Evolutionary conservation across 2,888 invertebrate genomes (phyloP), one percentile per base, ranked within the genome.

Genomic region (Lochmaea crataegi): DNA sequence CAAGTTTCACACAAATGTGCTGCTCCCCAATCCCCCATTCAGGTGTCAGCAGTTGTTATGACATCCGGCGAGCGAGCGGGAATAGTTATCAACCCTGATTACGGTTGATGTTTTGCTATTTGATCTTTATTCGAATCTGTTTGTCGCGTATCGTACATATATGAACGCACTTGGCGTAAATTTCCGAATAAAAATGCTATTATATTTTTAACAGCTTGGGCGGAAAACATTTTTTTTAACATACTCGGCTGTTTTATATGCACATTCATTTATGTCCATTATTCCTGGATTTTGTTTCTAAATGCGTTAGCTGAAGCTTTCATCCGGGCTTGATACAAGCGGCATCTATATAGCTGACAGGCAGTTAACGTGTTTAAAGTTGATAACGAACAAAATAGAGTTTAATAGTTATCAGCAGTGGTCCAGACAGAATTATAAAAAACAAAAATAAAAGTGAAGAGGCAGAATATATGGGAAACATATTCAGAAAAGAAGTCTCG

Each of bases 1-100:
- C 74, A 74, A 74, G 71, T 70, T 70, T 64, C 57, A 38, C 57
- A 42, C 71, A 64, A 74, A 74, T 71, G 67, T 61, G 68, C 68
- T 53, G 53, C 18, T 53, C n/a, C 58, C 32, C 32, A n/a, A 58
- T 58, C 64, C 67, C 68, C 60, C 71, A 70, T 73, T 75, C 72
- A 74, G 71, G 68, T 74, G 76, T 72, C 69, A 64, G 71, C 67
- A 72, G 74, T 70, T 70, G 72, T 76, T 74, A 68, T 74, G 72
- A 71, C 74, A 74, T 76, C 74, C 76, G 74, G 72, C 51, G 72
- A 70, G 65, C 66, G 72, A 68, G 74, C 68, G 72, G 63, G 74
- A 76, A 72, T 74, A 70, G 76, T 74, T 74, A 76, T 74, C 74
- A 65, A 38, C 56, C 38, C 64, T 67, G 72, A 72, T 76, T 72